phyloP scores from a whole-genome alignment of 2,113 vertebrate species.

The Eclectus roratus region DNA sequence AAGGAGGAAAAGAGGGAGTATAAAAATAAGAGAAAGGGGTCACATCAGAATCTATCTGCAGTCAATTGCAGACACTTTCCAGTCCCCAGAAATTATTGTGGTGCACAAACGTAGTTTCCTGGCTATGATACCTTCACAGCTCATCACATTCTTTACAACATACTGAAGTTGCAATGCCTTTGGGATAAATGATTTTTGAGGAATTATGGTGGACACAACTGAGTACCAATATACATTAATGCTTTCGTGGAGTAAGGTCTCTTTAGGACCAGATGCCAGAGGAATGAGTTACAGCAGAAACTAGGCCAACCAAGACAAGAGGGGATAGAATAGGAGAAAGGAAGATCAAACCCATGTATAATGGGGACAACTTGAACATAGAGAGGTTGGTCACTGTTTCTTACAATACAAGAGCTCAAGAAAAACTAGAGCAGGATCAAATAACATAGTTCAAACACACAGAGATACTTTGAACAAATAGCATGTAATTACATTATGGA shows the following conservation, averaged over 20 bases:
- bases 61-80: neutral
- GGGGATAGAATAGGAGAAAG: neutral
- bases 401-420: neutral
- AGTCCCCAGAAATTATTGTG: neutral
- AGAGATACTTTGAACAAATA: neutral
- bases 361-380: neutral
- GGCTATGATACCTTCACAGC: neutral
- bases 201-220: neutral
- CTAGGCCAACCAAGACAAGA: neutral
- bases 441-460: neutral
- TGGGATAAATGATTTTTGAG: neutral
- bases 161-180: neutral
- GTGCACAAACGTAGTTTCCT: neutral
- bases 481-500: neutral
- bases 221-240: neutral
- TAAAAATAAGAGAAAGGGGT: slow-evolving; percentile 25
- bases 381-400: neutral
- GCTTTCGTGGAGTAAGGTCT: neutral
- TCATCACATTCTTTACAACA: neutral
- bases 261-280: neutral
- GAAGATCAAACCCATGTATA: neutral
- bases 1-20: neutral
- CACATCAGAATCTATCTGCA: neutral
- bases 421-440: neutral
- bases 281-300: neutral